Conservation (phyloP, 2,888 invertebrate genomes). For the Oscheius sp. region DNA sequence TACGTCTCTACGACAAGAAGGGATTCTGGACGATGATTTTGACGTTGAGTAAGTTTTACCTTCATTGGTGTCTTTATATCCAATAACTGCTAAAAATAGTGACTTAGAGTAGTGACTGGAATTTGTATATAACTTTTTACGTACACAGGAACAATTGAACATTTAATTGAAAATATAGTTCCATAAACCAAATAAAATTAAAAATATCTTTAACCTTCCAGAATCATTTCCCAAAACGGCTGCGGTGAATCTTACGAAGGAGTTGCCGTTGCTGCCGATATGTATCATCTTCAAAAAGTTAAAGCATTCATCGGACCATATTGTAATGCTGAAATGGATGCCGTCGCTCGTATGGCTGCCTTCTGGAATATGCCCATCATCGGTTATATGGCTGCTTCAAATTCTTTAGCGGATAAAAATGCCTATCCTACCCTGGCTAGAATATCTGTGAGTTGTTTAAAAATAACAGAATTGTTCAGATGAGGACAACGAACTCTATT, state of each 20-base stretch:
- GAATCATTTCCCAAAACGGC: slow-evolving; percentile 60
- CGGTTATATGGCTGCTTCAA: slow-evolving; percentile 65
- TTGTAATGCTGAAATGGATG: slow-evolving; percentile 67
- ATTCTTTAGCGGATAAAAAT: slow-evolving; percentile 53
- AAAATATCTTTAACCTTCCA: no score
- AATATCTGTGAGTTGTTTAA: slow-evolving; percentile 35
- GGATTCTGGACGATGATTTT: slow-evolving; percentile 62
- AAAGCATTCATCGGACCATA: slow-evolving; percentile 68
- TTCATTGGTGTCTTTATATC: background rate
- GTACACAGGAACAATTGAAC: no score
- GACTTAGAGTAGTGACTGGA: no score
- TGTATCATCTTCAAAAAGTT: slow-evolving; percentile 67
- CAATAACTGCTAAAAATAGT: background rate
- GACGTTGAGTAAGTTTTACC: slow-evolving; percentile 58
- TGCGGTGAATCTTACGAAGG: slow-evolving; percentile 68
- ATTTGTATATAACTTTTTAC: no score
- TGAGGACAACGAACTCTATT: slow-evolving; percentile 63
- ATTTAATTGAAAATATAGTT: no score
- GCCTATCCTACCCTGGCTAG: slow-evolving; percentile 53
- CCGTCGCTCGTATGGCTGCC: slow-evolving; percentile 67
- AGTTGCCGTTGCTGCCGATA: slow-evolving; percentile 67
- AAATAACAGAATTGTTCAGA: slow-evolving; percentile 5
- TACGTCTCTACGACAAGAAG: slow-evolving; percentile 57
- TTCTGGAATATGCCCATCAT: slow-evolving; percentile 69
- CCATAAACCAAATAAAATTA: background rate